phyloP scores from a whole-genome alignment of 2,113 vertebrate genomes.

The human (Homo sapiens) region GRCh38 chr5:175377501-175378000 shows the following conservation, averaged over 20 bases:
- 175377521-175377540: neutral
- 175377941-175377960: neutral
- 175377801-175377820: neutral
- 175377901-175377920: neutral
- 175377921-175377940: neutral
- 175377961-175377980: neutral
- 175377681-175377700: neutral
- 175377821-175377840: neutral
- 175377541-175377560: neutral
- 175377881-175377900: neutral
- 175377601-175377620: neutral
- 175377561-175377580: neutral
- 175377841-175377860: neutral
- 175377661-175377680: neutral
- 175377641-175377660: neutral
- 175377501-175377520: neutral
- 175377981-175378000: neutral
- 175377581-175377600: fast-evolving
- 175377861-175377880: neutral
- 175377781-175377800: fast-evolving
- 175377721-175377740: neutral
- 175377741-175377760: too few relatives aligned
- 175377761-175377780: neutral
- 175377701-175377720: fast-evolving
- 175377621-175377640: neutral